phyloP scores from a whole-genome alignment of 2,113 vertebrate species.

The Sapajus apella region DNA sequence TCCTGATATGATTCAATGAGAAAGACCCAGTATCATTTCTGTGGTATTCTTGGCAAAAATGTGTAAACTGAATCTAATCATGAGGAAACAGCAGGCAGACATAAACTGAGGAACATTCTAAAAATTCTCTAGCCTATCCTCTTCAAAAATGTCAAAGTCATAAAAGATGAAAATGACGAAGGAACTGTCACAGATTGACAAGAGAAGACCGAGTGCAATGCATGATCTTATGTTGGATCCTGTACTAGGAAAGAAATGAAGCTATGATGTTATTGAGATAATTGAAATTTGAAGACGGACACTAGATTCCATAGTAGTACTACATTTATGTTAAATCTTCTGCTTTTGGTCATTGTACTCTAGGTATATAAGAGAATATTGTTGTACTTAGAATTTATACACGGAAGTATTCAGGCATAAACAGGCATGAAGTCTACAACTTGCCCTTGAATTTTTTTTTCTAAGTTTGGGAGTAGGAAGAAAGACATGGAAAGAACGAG shows the following conservation, averaged over 20 bases:
- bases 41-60: neutral
- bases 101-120: neutral
- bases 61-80: neutral
- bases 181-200: neutral
- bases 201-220: neutral
- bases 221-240: neutral
- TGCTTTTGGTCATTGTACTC: neutral
- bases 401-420: neutral
- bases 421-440: neutral
- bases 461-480: neutral
- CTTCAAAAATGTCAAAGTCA: neutral
- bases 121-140: neutral
- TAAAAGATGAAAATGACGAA: neutral
- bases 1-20: neutral
- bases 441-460: neutral
- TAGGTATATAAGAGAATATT: neutral
- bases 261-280: neutral
- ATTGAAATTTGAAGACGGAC: neutral
- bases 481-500: neutral
- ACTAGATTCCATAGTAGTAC: neutral
- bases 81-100: neutral
- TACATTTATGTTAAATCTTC: neutral
- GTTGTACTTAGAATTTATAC: neutral
- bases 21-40: neutral
- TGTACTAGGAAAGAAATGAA: neutral